phyloP scores from a whole-genome alignment of 2,888 invertebrate species.

The Agelastica alni region DNA sequence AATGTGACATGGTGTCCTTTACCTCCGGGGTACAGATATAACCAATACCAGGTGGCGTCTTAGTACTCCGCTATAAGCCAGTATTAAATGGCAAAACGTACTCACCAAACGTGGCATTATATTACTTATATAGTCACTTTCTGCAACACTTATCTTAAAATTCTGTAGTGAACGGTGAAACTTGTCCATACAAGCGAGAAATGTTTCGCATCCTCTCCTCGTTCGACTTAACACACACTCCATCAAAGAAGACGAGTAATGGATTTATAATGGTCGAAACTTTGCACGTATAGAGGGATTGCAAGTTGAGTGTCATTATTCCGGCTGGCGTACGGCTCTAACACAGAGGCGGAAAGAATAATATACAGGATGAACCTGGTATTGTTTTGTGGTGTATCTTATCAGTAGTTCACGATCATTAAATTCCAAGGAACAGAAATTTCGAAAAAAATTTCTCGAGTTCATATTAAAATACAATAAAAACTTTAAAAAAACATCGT shows the following conservation, averaged over 20 bases:
- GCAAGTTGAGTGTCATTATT: conserved; percentile 18
- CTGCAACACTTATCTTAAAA: neutral
- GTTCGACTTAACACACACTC: conserved; percentile 25
- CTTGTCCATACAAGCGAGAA: no score
- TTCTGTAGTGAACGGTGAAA: neutral
- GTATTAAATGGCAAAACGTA: neutral
- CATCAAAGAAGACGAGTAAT: conserved; percentile 28
- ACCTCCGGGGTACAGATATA: no score
- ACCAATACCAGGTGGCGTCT: no score
- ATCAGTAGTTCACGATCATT: no score
- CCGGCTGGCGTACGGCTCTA: conserved; percentile 2
- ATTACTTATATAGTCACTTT: neutral
- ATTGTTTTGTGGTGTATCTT: no score
- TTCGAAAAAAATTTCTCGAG: no score
- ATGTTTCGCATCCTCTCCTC: conserved; percentile 1
- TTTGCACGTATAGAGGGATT: conserved; percentile 12
- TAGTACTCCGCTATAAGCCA: neutral
- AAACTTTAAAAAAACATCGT: no score
- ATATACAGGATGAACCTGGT: no score
- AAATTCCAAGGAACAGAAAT: no score
- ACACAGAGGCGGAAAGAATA: no score
- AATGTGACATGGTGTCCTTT: no score
- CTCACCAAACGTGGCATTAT: neutral
- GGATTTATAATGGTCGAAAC: conserved; percentile 33
- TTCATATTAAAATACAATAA: no score